Conservation (phyloP, 2,888 invertebrate species). For the Campoletis raptor region DNA sequence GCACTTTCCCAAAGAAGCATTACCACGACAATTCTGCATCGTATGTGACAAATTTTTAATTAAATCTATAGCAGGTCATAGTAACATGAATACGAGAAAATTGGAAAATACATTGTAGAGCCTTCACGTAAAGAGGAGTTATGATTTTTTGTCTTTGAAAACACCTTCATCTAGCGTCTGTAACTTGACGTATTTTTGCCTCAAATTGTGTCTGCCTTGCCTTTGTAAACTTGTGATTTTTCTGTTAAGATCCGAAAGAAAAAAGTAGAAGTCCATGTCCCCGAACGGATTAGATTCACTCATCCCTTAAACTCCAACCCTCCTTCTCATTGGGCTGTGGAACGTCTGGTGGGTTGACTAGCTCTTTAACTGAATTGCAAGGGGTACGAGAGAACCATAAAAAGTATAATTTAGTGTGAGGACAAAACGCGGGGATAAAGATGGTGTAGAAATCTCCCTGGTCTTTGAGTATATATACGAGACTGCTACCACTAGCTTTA, state of each 20-base stretch:
- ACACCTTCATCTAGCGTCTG: neutral
- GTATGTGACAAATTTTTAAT: neutral
- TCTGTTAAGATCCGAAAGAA: neutral
- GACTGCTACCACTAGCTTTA: conserved; percentile 30
- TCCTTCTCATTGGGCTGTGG: conserved; percentile 12
- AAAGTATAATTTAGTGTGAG: conserved; percentile 59
- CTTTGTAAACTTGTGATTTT: neutral
- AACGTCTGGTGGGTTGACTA: conserved; percentile 41
- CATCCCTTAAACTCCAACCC: conserved; percentile 18
- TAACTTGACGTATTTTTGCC: neutral
- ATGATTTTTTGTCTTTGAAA: neutral
- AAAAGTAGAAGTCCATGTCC: conserved; percentile 21
- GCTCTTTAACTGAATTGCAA: conserved; percentile 39
- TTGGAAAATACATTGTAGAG: neutral
- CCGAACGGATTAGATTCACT: conserved; percentile 16
- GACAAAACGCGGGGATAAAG: conserved; percentile 35
- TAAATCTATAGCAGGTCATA: neutral
- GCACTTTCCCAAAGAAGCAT: neutral
- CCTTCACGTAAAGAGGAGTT: neutral
- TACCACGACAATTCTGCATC: neutral
- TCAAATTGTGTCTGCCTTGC: neutral
- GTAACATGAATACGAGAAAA: neutral
- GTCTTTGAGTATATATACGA: conserved; percentile 43
- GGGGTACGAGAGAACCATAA: conserved; percentile 49
- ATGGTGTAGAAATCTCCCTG: conserved; percentile 26